A percentile compares a stretch with the other conserved stretches of the same genome.
Conservation (phyloP, 2,888 invertebrate species). For the Apotomis capreana region DNA sequence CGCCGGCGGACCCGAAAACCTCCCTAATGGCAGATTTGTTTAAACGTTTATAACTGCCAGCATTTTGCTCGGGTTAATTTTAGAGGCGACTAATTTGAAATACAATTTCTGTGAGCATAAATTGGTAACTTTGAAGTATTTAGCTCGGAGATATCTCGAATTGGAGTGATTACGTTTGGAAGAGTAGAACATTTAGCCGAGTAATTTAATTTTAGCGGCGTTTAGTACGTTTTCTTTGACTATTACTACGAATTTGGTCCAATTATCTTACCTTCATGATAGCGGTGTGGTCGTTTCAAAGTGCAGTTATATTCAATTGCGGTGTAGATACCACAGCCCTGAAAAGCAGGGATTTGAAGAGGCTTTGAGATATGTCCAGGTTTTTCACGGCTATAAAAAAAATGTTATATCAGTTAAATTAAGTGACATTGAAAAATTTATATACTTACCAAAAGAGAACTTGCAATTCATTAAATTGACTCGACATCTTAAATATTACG, state of each 20-base stretch:
- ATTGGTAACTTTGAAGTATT: constrained; percentile 37
- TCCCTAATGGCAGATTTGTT: constrained; percentile 25
- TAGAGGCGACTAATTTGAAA: constrained; percentile 24
- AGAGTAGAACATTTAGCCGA: constrained; percentile 23
- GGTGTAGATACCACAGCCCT: not conserved
- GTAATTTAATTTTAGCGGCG: constrained; percentile 32
- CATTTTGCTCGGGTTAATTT: constrained; percentile 14
- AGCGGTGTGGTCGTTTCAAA: not conserved
- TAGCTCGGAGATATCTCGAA: constrained; percentile 29
- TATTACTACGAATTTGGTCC: constrained; percentile 1
- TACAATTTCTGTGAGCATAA: constrained; percentile 31
- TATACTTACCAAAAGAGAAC: too few species aligned
- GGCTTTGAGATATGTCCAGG: too few species aligned
- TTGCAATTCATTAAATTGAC: too few species aligned
- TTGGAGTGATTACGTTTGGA: constrained; percentile 26
- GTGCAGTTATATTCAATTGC: not conserved
- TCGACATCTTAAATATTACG: too few species aligned
- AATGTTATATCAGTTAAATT: too few species aligned
- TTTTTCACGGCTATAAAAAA: too few species aligned
- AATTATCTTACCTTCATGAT: not conserved
- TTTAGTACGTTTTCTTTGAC: constrained; percentile 11
- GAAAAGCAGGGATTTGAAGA: too few species aligned
- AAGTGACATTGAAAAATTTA: too few species aligned
- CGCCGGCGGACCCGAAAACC: constrained; percentile 11
- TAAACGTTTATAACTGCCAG: constrained; percentile 16